Evolutionary conservation across 2,888 invertebrate species (phyloP).

Genomic region (Neoitamus cyanurus): DNA sequence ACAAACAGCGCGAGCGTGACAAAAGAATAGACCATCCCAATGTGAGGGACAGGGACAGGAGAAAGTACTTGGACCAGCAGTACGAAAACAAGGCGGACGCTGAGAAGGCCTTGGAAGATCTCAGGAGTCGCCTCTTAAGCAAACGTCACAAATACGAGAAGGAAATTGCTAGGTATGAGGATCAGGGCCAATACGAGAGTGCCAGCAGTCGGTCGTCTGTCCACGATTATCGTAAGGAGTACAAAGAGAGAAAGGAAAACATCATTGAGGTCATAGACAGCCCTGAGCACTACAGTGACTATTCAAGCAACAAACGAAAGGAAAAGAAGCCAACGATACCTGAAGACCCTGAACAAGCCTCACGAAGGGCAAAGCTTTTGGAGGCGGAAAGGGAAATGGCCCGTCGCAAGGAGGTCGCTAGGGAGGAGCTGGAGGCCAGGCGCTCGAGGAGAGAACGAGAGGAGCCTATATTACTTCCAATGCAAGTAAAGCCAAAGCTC

Average conservation of each 20-base stretch:
- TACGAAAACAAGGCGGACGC: slow-evolving; percentile 65
- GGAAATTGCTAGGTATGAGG: slow-evolving; percentile 65
- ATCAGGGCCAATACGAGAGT: slow-evolving; percentile 45
- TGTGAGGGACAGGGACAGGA: slow-evolving; percentile 32
- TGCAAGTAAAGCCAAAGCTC: background rate
- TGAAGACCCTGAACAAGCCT: slow-evolving; percentile 68
- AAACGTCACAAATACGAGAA: slow-evolving; percentile 77
- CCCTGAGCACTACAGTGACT: slow-evolving; percentile 67
- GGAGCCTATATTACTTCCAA: slow-evolving; percentile 54
- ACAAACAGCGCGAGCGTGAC: slow-evolving; percentile 58
- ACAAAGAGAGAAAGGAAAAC: slow-evolving; percentile 52
- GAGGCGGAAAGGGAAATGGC: slow-evolving; percentile 83
- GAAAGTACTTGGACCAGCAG: slow-evolving; percentile 53
- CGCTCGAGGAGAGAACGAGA: slow-evolving; percentile 70
- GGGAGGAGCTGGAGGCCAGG: slow-evolving; percentile 79
- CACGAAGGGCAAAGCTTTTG: slow-evolving; percentile 75
- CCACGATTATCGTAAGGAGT: slow-evolving; percentile 56
- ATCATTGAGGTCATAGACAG: slow-evolving; percentile 67
- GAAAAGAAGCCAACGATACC: slow-evolving; percentile 58
- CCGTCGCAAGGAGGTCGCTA: slow-evolving; percentile 79
- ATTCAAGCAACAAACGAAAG: slow-evolving; percentile 58
- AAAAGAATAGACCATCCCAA: slow-evolving; percentile 12
- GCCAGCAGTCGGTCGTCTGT: slow-evolving; percentile 46
- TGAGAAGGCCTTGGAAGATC: slow-evolving; percentile 77
- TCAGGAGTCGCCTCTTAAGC: slow-evolving; percentile 78